These are phyloP conservation scores for Astropecten irregularis DNA, from an alignment of 53 echinoderm and acorn worm genomes.

Conservation along the genomic window DNA sequence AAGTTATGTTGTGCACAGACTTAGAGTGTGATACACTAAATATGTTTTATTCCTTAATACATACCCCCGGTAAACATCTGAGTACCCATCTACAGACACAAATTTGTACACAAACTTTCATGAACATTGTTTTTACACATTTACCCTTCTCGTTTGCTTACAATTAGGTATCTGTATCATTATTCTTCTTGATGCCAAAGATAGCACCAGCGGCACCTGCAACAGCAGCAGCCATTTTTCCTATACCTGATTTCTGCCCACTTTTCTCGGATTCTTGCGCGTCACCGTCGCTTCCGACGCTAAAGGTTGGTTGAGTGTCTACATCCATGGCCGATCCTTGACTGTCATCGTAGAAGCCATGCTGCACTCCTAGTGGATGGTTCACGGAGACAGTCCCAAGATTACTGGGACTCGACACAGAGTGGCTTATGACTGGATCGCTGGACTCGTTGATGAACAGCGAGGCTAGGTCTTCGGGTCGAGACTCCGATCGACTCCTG, in stretches of 20 bases:
- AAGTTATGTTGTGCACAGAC: too few relatives aligned
- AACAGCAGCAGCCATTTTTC: slow-evolving; percentile 26
- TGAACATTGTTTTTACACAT: too few relatives aligned
- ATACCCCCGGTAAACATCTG: too few relatives aligned
- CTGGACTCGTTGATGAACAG: neutral
- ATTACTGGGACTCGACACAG: slow-evolving; percentile 13
- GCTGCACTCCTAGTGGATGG: neutral
- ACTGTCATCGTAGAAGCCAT: neutral
- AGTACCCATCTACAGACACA: too few relatives aligned
- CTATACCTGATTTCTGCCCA: neutral
- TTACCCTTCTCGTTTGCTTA: too few relatives aligned
- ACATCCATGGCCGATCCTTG: slow-evolving; percentile 21
- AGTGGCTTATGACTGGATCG: neutral
- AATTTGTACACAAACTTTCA: too few relatives aligned
- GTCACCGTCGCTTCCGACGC: neutral
- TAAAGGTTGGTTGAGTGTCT: slow-evolving; percentile 10
- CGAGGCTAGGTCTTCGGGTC: slow-evolving; percentile 26
- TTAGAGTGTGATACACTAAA: too few relatives aligned
- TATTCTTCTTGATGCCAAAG: slow-evolving; percentile 32
- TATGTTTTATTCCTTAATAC: too few relatives aligned
- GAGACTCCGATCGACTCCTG: slow-evolving; percentile 27
- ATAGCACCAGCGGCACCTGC: slow-evolving; percentile 44
- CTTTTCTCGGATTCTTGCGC: neutral
- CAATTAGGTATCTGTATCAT: slow-evolving; percentile 3
- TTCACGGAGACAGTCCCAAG: neutral